phyloP scores from a whole-genome alignment of 2,113 vertebrate genomes.

The Ictalurus furcatus region DNA sequence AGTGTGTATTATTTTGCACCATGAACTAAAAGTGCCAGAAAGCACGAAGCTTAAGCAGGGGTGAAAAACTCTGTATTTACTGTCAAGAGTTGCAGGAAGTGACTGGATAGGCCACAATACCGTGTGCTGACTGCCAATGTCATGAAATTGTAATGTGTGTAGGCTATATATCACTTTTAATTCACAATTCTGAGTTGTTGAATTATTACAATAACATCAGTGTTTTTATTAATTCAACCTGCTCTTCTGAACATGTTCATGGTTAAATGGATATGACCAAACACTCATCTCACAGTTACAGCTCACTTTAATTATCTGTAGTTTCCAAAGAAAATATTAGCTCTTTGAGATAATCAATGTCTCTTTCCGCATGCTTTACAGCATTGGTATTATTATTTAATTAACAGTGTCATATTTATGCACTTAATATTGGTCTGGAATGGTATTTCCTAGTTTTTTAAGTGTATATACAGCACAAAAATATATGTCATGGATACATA shows the following conservation, averaged over 20 bases:
- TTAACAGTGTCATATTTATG: background rate
- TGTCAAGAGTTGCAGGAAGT: background rate
- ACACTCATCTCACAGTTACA: background rate
- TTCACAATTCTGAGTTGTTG: background rate
- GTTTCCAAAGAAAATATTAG: background rate
- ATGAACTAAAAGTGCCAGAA: background rate
- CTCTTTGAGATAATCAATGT: background rate
- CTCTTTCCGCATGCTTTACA: background rate
- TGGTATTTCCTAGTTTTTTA: background rate
- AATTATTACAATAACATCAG: background rate
- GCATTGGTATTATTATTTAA: background rate
- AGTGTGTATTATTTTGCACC: background rate
- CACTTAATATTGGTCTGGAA: background rate
- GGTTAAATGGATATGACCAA: background rate
- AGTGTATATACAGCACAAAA: background rate
- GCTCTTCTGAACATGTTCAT: background rate
- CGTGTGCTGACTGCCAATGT: background rate
- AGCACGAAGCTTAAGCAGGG: background rate
- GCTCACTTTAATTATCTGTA: background rate
- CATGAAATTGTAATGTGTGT: background rate
- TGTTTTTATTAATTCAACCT: background rate
- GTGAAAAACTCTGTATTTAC: background rate
- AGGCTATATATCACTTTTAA: background rate
- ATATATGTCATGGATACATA: background rate
- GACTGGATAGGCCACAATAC: background rate